phyloP scores from a whole-genome alignment of 2,888 invertebrate genomes.

The Matsumyia berberina region DNA sequence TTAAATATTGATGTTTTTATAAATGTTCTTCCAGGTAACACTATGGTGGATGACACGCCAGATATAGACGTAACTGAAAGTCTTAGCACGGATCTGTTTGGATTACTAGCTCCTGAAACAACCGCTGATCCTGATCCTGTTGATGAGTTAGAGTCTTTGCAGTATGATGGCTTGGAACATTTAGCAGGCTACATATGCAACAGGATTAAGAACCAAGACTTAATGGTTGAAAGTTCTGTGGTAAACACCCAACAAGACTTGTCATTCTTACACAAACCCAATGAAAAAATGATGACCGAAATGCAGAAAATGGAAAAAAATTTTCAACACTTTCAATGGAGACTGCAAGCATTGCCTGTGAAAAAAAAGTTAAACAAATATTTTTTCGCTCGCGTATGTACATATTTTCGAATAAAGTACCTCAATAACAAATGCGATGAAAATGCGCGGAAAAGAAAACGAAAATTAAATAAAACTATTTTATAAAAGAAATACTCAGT shows the following conservation, averaged over 20 bases:
- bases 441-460: neutral
- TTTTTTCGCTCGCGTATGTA: neutral
- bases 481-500: too few species aligned
- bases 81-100: too few species aligned
- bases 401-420: neutral
- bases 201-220: neutral
- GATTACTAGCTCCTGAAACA: neutral
- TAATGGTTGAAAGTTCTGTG: neutral
- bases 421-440: neutral
- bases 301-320: conserved; percentile 5
- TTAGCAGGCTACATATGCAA: neutral
- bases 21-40: too few species aligned
- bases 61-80: too few species aligned
- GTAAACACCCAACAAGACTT: neutral
- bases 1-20: too few species aligned
- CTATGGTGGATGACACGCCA: too few species aligned
- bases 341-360: too few species aligned
- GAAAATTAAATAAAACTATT: neutral
- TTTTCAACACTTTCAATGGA: neutral
- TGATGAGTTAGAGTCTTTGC: conserved; percentile 1
- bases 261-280: conserved; percentile 1
- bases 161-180: neutral
- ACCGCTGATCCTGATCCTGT: neutral
- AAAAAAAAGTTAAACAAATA: neutral
- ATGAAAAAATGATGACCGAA: neutral